phyloP scores from a whole-genome alignment of 2,797 vertebrate species.

The Borostomias antarcticus region DNA sequence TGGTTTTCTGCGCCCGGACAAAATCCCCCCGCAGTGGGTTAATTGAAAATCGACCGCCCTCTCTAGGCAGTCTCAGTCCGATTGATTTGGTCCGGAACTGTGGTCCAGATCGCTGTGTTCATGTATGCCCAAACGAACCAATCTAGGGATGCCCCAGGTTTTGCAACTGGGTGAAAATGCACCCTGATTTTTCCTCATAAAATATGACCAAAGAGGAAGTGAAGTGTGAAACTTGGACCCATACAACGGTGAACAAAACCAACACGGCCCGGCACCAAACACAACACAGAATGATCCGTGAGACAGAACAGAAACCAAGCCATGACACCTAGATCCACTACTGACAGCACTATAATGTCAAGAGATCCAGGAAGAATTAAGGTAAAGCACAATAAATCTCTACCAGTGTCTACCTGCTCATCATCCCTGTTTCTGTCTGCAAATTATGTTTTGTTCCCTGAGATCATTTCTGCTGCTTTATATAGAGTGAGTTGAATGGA shows the following conservation, averaged over 20 bases:
- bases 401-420: background rate
- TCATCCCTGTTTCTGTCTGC: background rate
- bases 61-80: too few species aligned
- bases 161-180: too few species aligned
- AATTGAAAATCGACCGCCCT: too few species aligned
- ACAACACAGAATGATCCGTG: background rate
- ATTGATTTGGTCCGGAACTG: too few species aligned
- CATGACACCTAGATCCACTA: background rate
- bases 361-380: background rate
- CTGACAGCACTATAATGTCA: background rate
- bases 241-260: background rate
- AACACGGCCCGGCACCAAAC: background rate
- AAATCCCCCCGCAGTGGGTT: too few species aligned
- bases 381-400: background rate
- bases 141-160: too few species aligned
- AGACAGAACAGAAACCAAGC: background rate
- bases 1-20: too few species aligned
- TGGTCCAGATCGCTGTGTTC: too few species aligned
- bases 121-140: too few species aligned
- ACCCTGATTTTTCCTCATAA: constrained; percentile 5
- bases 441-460: background rate
- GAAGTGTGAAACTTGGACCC: background rate
- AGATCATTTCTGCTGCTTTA: background rate
- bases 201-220: background rate
- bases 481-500: background rate